Evolutionary conservation across 2,797 vertebrate genomes (phyloP).

Genomic region (Bovichtus variegatus): DNA sequence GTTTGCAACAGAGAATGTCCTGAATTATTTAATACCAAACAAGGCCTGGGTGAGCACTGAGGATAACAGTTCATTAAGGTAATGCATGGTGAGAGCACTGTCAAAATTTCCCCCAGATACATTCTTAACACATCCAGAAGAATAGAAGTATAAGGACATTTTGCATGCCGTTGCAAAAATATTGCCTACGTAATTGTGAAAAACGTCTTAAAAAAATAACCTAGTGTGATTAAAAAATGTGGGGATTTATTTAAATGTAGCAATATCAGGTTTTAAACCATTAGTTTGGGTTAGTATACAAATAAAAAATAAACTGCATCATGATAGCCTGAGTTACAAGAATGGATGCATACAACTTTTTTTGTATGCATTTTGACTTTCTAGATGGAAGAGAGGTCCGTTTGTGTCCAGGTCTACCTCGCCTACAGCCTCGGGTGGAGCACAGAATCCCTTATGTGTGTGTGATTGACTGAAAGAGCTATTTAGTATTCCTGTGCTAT

Average conservation of each 20-base stretch:
- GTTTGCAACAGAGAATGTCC: slow-evolving; percentile 70
- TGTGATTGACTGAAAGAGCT: slow-evolving; percentile 55
- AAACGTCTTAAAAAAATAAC: slow-evolving; percentile 19
- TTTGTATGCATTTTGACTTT: no score
- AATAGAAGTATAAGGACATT: slow-evolving; percentile 42
- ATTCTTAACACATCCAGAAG: slow-evolving; percentile 55
- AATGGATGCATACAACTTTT: not conserved
- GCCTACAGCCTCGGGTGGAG: slow-evolving; percentile 27
- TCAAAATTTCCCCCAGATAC: slow-evolving; percentile 67
- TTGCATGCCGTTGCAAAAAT: slow-evolving; percentile 31
- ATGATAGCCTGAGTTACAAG: not conserved
- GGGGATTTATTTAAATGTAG: not conserved
- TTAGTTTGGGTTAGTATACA: not conserved
- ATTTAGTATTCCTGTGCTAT: slow-evolving; percentile 63
- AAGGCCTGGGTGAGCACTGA: slow-evolving; percentile 70
- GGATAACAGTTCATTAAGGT: slow-evolving; percentile 81
- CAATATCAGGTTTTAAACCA: not conserved
- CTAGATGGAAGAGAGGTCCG: slow-evolving; percentile 11
- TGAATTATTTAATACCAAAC: slow-evolving; percentile 84
- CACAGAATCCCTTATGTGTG: slow-evolving; percentile 43
- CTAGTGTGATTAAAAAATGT: slow-evolving; percentile 1
- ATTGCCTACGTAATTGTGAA: slow-evolving; percentile 31
- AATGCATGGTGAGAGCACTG: slow-evolving; percentile 69
- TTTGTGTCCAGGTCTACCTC: slow-evolving; percentile 3
- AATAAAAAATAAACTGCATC: not conserved